phyloP scores from a whole-genome alignment of 2,888 invertebrate species.

The Sesamia inferens region DNA sequence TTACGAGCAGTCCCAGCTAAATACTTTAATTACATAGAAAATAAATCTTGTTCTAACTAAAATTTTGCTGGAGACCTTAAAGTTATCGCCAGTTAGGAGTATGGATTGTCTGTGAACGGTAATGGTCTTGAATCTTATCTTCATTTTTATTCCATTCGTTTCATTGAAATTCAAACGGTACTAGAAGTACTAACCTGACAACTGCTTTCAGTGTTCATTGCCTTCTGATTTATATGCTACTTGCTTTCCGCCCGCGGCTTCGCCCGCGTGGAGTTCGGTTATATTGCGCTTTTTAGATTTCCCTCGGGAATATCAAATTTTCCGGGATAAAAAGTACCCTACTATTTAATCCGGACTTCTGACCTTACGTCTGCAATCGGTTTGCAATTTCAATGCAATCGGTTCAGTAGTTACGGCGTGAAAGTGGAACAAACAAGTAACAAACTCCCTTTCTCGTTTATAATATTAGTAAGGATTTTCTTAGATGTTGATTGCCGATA shows the following conservation, averaged over 20 bases:
- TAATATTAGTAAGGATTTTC: no score
- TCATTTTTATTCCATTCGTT: conserved; percentile 2
- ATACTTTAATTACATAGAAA: conserved; percentile 26
- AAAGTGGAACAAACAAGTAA: no score
- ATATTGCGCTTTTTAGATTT: no score
- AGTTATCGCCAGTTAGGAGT: conserved; percentile 13
- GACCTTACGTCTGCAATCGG: no score
- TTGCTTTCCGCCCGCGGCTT: no score
- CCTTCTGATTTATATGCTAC: conserved; percentile 6
- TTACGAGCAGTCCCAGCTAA: conserved; percentile 32
- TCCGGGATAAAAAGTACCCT: no score
- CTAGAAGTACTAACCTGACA: conserved; percentile 3
- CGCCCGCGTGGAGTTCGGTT: no score
- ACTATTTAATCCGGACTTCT: no score
- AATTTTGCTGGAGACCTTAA: conserved; percentile 15
- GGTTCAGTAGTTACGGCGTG: no score
- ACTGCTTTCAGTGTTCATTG: conserved; percentile 22
- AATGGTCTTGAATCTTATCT: conserved; percentile 16
- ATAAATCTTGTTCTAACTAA: conserved; percentile 15
- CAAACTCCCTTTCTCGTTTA: no score
- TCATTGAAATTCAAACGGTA: conserved; percentile 20
- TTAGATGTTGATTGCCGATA: conserved; percentile 15
- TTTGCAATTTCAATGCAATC: no score
- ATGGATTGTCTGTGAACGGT: conserved; percentile 5
- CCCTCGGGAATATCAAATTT: no score